phyloP scores from a whole-genome alignment of 1,140 invertebrate species.

The Drosophila murphyi region DNA sequence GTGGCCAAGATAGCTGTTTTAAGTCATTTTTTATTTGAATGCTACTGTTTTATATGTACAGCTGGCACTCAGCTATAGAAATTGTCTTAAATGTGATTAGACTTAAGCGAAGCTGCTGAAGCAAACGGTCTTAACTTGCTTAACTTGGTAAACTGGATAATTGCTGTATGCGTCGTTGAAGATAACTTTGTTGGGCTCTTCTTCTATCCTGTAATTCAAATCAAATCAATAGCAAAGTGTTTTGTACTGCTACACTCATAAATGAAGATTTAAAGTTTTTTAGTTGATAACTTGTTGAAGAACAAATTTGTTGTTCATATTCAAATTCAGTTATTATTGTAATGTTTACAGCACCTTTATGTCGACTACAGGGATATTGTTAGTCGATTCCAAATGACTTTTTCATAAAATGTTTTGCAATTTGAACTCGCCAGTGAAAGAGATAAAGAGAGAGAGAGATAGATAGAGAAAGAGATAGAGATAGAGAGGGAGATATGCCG shows the following conservation, averaged over 20 bases:
- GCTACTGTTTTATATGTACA: neutral
- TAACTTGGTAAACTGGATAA: conserved; percentile 14
- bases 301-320: no score
- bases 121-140: conserved; percentile 15
- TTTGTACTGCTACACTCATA: no score
- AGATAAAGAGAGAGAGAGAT: neutral
- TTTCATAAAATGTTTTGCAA: neutral
- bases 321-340: no score
- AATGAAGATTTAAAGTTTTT: no score
- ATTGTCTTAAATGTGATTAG: conserved; percentile 44
- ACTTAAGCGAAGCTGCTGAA: conserved; percentile 30
- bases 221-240: neutral
- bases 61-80: conserved; percentile 20
- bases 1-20: no score
- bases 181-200: conserved; percentile 11
- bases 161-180: neutral
- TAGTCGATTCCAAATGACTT: no score
- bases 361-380: no score
- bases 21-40: conserved; percentile 11
- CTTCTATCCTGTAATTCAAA: neutral
- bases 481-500: conserved; percentile 1
- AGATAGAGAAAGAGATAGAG: neutral
- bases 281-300: no score
- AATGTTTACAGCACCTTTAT: no score
- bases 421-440: neutral